These are phyloP conservation scores for Entomyzon cyanotis DNA, from an alignment of 2,113 vertebrate species.

Conservation along the genomic window DNA sequence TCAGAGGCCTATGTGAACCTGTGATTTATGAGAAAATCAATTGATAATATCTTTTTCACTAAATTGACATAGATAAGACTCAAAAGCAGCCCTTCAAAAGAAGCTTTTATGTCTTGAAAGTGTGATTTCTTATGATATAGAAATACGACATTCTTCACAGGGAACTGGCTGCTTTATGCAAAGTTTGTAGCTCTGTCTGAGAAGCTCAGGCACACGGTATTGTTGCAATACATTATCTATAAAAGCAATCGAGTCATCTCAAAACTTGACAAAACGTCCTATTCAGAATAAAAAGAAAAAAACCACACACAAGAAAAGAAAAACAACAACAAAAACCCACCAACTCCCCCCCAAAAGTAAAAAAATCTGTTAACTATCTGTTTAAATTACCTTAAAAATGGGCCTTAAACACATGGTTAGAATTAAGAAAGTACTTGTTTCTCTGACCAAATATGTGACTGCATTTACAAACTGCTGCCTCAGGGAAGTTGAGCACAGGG, in stretches of 20 bases:
- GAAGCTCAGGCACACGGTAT: neutral
- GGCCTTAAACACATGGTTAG: neutral
- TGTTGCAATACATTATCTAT: neutral
- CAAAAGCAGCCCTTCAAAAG: neutral
- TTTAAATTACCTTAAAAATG: neutral
- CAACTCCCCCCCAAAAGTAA: neutral
- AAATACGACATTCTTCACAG: neutral
- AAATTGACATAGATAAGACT: neutral
- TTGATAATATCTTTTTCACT: neutral
- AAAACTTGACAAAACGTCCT: neutral
- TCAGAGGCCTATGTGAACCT: neutral
- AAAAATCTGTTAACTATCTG: neutral
- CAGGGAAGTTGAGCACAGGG: neutral
- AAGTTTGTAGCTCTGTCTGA: neutral
- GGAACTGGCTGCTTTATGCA: neutral
- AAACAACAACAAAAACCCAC: neutral
- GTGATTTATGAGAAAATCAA: neutral
- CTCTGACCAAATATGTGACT: neutral
- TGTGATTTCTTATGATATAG: neutral
- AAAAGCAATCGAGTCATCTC: neutral
- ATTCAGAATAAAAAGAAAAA: neutral
- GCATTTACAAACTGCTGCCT: neutral
- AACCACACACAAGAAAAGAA: neutral
- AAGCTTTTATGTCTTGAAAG: neutral
- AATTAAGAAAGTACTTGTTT: neutral